Evolutionary conservation across 37 sponge, comb jelly and placozoan species (phyloP), one percentile per base, ranked within the genome.

Genomic region (Bolinopsis microptera): DNA sequence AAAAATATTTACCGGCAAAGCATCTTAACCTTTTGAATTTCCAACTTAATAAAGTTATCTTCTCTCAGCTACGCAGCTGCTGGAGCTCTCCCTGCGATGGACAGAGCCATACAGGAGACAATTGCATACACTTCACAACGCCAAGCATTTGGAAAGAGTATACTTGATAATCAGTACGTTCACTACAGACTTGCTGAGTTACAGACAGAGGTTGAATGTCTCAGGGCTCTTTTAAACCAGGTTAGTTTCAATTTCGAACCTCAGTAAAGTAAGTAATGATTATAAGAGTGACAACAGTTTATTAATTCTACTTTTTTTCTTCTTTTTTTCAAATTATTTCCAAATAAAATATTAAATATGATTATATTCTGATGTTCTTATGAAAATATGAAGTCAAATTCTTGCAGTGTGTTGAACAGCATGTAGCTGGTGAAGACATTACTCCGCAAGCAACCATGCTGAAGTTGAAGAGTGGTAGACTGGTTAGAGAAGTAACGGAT

Each of bases 381-480:
- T n/a, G n/a, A n/a, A n/a, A n/a, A n/a, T n/a, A n/a, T n/a, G n/a
- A n/a, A n/a, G n/a, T n/a, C n/a, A n/a, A n/a, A n/a, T n/a, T n/a
- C n/a, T 3, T 35, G 9, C 90, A 86, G 90, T 86, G 90, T 86
- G 90, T 86, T 3, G 48, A 86, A 13, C 90, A 86, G 61, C 90
- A 86, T 40, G 90, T 86, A 9, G 90, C 90, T 24, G 90, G 90
- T 5, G 90, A 86, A 27, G 95, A 98, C 83, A 94, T 95, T 68
- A 98, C 98, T 0, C 95, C 94, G 70, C 94, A 97, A 30, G 98
- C 98, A 13, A 96, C 98, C 3, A 98, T 98, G 98, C 96, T 95
- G 34, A 98, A 98, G 93, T 94, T 98, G 76, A 98, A 98, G 95
- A 96, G 95, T 38, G 97, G 97, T 35, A 94, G 96, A 5, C 93